Base-by-base conservation (phyloP, 2,888 invertebrate species). In the Pyrgus malvae region DNA sequence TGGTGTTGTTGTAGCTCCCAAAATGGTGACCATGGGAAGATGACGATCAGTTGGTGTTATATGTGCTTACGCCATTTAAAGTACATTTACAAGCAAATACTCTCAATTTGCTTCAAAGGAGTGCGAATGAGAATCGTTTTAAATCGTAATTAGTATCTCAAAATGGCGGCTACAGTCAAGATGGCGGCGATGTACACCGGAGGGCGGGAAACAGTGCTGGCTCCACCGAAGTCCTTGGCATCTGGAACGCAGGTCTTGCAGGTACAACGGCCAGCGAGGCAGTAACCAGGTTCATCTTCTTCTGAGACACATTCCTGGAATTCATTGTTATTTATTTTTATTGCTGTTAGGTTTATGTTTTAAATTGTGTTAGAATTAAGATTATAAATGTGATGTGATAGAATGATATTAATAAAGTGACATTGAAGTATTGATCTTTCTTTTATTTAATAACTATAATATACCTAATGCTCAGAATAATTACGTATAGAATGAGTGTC, bases 261-360 rank as follows among this genome's bases (percentile, higher is more conserved):
- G 0, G 87, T 89, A 62, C 91, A 91, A 14, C 83, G 77, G 0
- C 88, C 89, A 0, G 79, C 67, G 0, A 83, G 67, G 58, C 91
- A 90, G 68, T 83, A 88, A 0, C 90, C 90, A 0, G 83, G 87
- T 57, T 89, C 86, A 37, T 85, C 79, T 59, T 86, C 84, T 57
- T 90, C 90, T 1, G 83, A 86, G 1, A 89, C 83, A 54, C 90
- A 91, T 75, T 91, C 90, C 91, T 91, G 69, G 5, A 64, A 53
- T 44, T 17, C 19, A 50, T 25, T 14, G 2, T 42, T 48, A 27
- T 27, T 29, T 21, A n/a, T 29, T 42, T 37, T 7, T 19, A 11
- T 38, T 38, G 11, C n/a, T 38, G 17, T n/a, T 33, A 6, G 29
- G 29, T 48, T 21, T 23, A 40, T 8, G 12, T 41, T 8, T 38